Base-by-base conservation (phyloP, 2,888 invertebrate genomes). In the Oxyteleia sp. region DNA sequence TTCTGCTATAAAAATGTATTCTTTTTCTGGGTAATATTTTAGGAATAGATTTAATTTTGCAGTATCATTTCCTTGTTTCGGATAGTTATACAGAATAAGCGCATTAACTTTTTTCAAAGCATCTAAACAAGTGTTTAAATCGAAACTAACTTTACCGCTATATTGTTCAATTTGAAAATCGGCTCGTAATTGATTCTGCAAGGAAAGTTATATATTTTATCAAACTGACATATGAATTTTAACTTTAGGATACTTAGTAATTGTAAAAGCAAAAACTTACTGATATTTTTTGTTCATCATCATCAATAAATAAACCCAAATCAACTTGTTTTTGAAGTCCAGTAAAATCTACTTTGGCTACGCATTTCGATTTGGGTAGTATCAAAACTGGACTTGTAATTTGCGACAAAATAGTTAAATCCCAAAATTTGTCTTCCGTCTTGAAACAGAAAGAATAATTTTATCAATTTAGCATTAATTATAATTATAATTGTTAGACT, bases 321-420 rank as follows among this genome's bases (percentile, higher is more conserved):
- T 95, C 95, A 0, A 97, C 89, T 1, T 94, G 93, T 84, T 96
- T 96, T 86, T 96, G 96, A 0, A 94, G 92, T 0, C 95, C 95
- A 0, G 95, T 95, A 83, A 96, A 96, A 88, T 96, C 96, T 87
- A 96, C 96, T 87, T 95, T 96, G 49, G 96, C 95, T 85, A 95
- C 94, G 87, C 96, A 94, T 86, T 95, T 95, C 18, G 96, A 95
- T 84, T 94, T 95, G 68, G 97, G 96, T 63, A 96, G 94, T 1
- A 94, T 94, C 16, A 97, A 93, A 61, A 95, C 94, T 0, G 95
- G 94, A 0, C 96, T 96, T 0, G 95, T 95, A 0, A 96, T 93
- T 85, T 95, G 94, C n/a, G 96, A 89, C 13, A 95, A 94, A 43
- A 96, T 93, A 0, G 94, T 94, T 0, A 95, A 94, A 86, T 96